Base-by-base conservation (phyloP, 2,888 invertebrate genomes). In the Beris chalybata region DNA sequence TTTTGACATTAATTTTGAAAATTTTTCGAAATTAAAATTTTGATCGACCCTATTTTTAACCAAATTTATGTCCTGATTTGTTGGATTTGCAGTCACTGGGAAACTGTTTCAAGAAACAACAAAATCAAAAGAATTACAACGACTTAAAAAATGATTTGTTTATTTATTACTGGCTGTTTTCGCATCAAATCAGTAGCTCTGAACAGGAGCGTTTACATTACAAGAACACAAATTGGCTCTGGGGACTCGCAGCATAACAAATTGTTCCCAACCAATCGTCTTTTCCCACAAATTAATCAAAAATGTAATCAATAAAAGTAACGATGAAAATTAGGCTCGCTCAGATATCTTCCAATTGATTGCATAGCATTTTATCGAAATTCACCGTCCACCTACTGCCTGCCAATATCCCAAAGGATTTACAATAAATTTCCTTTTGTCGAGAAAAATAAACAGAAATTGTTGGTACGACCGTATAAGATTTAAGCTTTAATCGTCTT, bases 341-440 rank as follows among this genome's bases (percentile, higher is more conserved):
- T 22, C 47, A 61, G 52, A 52, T 43, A 50, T 38, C 52, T 15
- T 22, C 22, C 22, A 22, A 22, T 22, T 30, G 47, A 29, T 47
- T 59, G 47, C 58, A 6, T 48, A 15, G 13, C 61, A 22, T 61
- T 52, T 50, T 50, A 61, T 61, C 61, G 52, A 61, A 52, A 61
- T 61, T 59, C 48, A 59, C 50, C 47, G 50, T 59, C 61, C 61
- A 61, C 61, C 61, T 61, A 61, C 61, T 43, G 32, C n/a, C 61
- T 29, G n/a, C 22, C 13, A 48, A 43, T 43, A 52, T 38, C 15
- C 31, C 15, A 22, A 22, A 61, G 52, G 52, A 61, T 61, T 61
- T 30, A 61, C 52, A 52, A 61, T 52, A 52, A 61, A 61, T 61
- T 61, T 61, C 43, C 15, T 50, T 12, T 7, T 32, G 22, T 22